A percentile compares a stretch with the other conserved stretches of the same genome.
Conservation (phyloP, 2,113 vertebrate genomes). For the Cnemophilus loriae region DNA sequence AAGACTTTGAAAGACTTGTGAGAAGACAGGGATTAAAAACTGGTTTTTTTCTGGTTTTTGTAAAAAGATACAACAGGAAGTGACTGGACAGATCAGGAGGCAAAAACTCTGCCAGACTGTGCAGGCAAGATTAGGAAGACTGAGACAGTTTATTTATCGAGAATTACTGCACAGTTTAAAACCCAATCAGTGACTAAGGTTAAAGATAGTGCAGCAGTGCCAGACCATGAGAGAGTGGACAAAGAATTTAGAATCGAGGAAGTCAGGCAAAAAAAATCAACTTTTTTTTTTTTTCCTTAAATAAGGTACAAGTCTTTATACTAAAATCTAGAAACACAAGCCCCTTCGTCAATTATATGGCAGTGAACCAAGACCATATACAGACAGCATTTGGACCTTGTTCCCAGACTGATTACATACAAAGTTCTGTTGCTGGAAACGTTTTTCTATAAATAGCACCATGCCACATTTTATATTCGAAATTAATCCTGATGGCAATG, state of each 20-base stretch:
- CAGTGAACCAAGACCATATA: not conserved
- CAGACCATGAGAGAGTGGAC: not conserved
- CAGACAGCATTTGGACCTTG: not conserved
- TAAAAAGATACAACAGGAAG: not conserved
- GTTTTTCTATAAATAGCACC: not conserved
- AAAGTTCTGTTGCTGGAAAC: not conserved
- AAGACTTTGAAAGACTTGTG: not conserved
- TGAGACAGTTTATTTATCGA: not conserved
- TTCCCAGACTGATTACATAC: not conserved
- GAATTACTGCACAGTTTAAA: not conserved
- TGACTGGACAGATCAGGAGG: not conserved
- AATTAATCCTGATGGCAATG: not conserved
- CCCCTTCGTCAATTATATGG: not conserved
- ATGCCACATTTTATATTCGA: not conserved
- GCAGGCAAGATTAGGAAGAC: not conserved
- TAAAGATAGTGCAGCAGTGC: not conserved
- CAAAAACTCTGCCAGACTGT: not conserved
- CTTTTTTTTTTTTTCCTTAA: accelerated
- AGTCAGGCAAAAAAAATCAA: not conserved
- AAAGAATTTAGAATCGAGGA: not conserved
- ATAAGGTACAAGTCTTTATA: not conserved
- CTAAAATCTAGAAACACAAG: not conserved
- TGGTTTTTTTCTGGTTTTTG: not conserved
- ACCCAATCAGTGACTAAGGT: not conserved
- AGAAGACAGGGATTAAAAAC: not conserved